A percentile compares a stretch with the other conserved stretches of the same genome.
phyloP scores from a whole-genome alignment of 2,113 vertebrate genomes.

The Stegastes partitus region DNA sequence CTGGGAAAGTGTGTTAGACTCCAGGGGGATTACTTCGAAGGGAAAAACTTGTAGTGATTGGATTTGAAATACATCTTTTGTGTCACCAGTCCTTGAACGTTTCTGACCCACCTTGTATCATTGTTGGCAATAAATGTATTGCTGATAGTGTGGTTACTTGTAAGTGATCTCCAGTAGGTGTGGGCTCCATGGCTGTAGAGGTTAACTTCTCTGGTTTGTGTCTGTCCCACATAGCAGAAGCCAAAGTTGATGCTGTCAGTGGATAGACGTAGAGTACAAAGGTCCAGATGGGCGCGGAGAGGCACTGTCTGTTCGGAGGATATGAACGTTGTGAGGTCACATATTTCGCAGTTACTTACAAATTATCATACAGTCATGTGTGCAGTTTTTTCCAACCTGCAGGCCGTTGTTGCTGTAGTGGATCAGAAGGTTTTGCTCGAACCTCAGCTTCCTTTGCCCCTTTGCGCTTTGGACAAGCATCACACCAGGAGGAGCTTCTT shows the following conservation, averaged over 20 bases:
- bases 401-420: constrained; percentile 85
- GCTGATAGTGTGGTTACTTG: constrained; percentile 78
- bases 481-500: constrained; percentile 80
- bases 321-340: not conserved
- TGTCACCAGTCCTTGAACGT: too few relatives aligned
- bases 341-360: not conserved
- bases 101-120: too few relatives aligned
- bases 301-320: constrained; percentile 85
- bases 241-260: constrained; percentile 86
- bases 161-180: constrained; percentile 87
- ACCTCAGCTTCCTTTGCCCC: constrained; percentile 84
- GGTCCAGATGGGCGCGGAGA: constrained; percentile 82
- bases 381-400: constrained; percentile 81
- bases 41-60: too few relatives aligned
- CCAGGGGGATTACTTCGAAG: too few relatives aligned
- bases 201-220: constrained; percentile 77
- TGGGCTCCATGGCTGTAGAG: constrained; percentile 83
- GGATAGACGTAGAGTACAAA: constrained; percentile 87
- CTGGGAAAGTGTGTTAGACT: too few relatives aligned
- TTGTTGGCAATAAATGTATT: not conserved
- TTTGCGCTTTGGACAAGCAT: constrained; percentile 72
- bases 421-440: constrained; percentile 87
- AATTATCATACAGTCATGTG: not conserved
- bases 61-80: too few relatives aligned
- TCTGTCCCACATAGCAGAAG: constrained; percentile 86